Conservation (phyloP, 2,113 vertebrate genomes). For the Origma solitaria region DNA sequence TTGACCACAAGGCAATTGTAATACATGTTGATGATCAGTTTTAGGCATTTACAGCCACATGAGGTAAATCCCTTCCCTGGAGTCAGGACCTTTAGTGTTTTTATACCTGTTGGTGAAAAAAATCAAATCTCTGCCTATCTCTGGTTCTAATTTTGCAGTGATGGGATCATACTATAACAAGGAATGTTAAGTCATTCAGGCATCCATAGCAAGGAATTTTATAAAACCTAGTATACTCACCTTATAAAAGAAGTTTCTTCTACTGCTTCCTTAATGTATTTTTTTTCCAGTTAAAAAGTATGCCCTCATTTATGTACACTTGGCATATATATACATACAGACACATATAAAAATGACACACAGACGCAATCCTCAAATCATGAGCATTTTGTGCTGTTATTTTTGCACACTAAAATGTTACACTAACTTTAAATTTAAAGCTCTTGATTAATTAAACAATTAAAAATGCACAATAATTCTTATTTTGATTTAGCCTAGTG, state of each 20-base stretch:
- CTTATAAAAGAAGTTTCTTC: not conserved
- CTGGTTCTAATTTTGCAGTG: not conserved
- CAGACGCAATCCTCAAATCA: not conserved
- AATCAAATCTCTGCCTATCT: not conserved
- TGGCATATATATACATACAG: not conserved
- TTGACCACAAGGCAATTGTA: not conserved
- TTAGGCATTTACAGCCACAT: rapidly evolving
- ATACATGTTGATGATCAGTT: not conserved
- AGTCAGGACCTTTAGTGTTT: not conserved
- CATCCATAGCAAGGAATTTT: not conserved
- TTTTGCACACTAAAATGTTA: not conserved
- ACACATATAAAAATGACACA: not conserved
- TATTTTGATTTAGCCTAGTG: not conserved
- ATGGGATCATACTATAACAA: not conserved
- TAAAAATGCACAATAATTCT: not conserved
- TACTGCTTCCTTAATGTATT: not conserved
- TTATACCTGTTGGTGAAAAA: not conserved
- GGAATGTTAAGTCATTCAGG: not conserved
- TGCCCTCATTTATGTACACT: not conserved
- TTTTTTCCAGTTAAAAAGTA: not conserved
- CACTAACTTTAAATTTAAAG: not conserved
- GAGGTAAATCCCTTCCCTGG: not conserved
- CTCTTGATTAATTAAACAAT: not conserved
- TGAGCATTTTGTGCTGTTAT: not conserved
- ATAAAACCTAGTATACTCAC: not conserved